Conservation (phyloP, 2,113 vertebrate species). For the Pardalotus punctatus region DNA sequence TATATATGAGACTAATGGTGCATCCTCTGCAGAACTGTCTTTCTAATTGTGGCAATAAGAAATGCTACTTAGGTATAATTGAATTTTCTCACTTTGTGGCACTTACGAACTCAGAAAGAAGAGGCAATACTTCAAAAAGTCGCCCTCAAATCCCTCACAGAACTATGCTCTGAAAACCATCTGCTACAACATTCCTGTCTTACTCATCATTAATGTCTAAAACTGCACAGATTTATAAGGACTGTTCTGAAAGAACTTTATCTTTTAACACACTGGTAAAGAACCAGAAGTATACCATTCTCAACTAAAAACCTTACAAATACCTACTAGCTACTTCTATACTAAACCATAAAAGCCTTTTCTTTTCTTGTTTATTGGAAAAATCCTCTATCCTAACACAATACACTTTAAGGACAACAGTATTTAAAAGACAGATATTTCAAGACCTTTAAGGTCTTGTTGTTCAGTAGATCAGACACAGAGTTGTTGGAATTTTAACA, state of each 20-base stretch:
- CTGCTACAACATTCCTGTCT: neutral
- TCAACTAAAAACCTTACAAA: neutral
- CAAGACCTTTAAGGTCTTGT: neutral
- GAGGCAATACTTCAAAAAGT: neutral
- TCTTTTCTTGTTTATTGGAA: constrained; percentile 17
- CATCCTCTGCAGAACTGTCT: neutral
- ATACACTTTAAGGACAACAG: neutral
- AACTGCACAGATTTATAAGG: neutral
- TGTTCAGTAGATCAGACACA: constrained; percentile 5
- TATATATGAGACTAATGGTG: neutral
- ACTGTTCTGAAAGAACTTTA: neutral
- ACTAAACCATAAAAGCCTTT: neutral
- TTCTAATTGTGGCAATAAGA: neutral
- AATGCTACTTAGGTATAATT: neutral
- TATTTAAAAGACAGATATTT: constrained; percentile 24
- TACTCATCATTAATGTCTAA: neutral
- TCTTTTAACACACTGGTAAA: neutral
- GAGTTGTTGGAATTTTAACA: neutral
- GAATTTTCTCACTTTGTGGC: neutral
- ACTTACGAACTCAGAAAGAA: neutral
- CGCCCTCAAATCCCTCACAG: neutral
- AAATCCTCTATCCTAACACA: neutral
- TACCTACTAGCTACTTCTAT: neutral
- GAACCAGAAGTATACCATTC: neutral
- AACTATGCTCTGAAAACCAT: neutral